Base-by-base conservation (phyloP, 1,140 invertebrate species). In the Brachionus calyciflorus region DNA sequence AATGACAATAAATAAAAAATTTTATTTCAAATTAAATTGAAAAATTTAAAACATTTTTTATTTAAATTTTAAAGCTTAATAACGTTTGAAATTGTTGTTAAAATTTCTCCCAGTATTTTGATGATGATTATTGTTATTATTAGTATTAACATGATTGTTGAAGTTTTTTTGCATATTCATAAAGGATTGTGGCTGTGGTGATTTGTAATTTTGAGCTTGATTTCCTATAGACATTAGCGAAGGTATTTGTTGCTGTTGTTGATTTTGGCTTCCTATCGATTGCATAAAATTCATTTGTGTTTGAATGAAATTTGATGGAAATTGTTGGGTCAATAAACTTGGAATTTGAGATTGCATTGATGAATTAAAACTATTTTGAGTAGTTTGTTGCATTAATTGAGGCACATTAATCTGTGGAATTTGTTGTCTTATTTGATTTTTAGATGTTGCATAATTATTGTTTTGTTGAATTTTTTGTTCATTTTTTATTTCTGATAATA, bases 141-240 rank as follows among this genome's bases (percentile, higher is more conserved):
- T 44, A 3, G 12, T 65, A 44, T 28, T 7, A 41, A 14, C 19
- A 17, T 24, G 60, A 10, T 3, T 12, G 17, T 21, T 65, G 24
- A 21, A 65, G 26, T 44, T 65, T 24, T 37, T 37, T 24, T 41
- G 40, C 3, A 65, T 10, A 12, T 9, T 44, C 60, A 65, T 65
- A 44, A 65, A n/a, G 26, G 60, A 19, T 24, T 37, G 60, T 14
- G 24, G 37, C 44, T 24, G 33, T 3, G 37, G 3, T 10, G 28
- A 28, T 26, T 65, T 7, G 3, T 10, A 5, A 10, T n/a, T 28
- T 4, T 57, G 26, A 28, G 53, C 12, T n/a, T 37, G 28, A 41
- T 63, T 63, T 40, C 10, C 3, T 24, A 65, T 14, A 46, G 60
- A 65, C 60, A 65, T 65, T 12, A 65, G n/a, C 14, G 60, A 37